Percentiles rank a stretch among this genome's conserved stretches.
phyloP scores from a whole-genome alignment of 2,888 invertebrate genomes.

The Tridacna gigas region DNA sequence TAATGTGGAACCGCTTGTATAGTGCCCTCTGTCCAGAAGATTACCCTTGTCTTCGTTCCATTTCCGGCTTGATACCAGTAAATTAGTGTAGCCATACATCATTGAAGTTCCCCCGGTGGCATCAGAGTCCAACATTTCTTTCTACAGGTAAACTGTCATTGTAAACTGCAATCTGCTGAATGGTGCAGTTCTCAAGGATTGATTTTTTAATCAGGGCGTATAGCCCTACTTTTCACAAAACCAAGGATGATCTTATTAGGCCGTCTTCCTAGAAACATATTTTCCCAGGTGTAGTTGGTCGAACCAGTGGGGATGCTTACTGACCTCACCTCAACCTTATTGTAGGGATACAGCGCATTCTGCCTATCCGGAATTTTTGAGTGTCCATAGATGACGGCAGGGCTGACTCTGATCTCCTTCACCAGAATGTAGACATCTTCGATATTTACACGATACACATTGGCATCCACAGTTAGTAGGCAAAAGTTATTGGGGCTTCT shows the following conservation, averaged over 20 bases:
- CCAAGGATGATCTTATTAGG: slow-evolving; percentile 39
- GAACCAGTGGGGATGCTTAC: slow-evolving; percentile 38
- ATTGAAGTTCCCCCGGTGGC: slow-evolving; percentile 14
- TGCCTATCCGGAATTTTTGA: slow-evolving; percentile 28
- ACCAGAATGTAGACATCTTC: slow-evolving; percentile 22
- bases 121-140: neutral
- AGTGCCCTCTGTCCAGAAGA: slow-evolving; percentile 33
- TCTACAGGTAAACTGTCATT: slow-evolving; percentile 27
- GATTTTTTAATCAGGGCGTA: slow-evolving; percentile 36
- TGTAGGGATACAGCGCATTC: slow-evolving; percentile 43
- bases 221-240: slow-evolving; percentile 44
- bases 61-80: slow-evolving; percentile 29
- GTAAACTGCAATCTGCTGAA: slow-evolving; percentile 34
- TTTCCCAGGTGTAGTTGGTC: slow-evolving; percentile 44
- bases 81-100: slow-evolving; percentile 45
- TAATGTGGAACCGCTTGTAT: slow-evolving; percentile 29
- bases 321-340: slow-evolving; percentile 28
- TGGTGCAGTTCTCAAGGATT: slow-evolving; percentile 31
- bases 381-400: slow-evolving; percentile 33
- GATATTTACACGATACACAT: slow-evolving; percentile 23
- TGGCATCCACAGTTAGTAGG: slow-evolving; percentile 42
- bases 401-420: slow-evolving; percentile 34
- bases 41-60: slow-evolving; percentile 43
- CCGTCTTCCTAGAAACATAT: slow-evolving; percentile 43
- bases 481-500: slow-evolving; percentile 47